A percentile compares a stretch with the other conserved stretches of the same genome.
Conservation (phyloP, 2,797 vertebrate species). For the Chromobotia macracanthus region DNA sequence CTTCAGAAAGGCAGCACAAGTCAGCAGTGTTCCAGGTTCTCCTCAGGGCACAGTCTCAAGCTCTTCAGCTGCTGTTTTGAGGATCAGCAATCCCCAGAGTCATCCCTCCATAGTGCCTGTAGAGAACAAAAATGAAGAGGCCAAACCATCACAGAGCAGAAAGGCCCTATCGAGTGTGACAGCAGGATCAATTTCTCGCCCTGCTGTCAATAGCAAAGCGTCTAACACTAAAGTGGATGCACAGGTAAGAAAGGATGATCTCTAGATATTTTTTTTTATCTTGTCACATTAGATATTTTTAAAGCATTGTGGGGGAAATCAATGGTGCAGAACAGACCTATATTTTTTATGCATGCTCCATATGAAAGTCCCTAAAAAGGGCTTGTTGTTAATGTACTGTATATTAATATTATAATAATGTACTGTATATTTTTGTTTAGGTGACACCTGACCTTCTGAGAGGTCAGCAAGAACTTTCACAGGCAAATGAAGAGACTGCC, state of each 20-base stretch:
- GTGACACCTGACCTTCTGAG: conserved; percentile 93
- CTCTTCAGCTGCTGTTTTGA: conserved; percentile 59
- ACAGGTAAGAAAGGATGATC: conserved; percentile 66
- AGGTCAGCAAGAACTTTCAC: conserved; percentile 92
- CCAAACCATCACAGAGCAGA: conserved; percentile 51
- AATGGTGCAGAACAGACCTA: no score
- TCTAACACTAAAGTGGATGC: conserved; percentile 64
- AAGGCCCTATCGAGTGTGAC: conserved; percentile 62
- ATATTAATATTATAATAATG: no score
- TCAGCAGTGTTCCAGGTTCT: conserved; percentile 71
- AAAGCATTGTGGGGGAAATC: no score
- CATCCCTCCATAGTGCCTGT: conserved; percentile 61
- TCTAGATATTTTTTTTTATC: background rate
- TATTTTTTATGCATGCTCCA: no score
- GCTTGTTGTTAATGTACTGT: background rate
- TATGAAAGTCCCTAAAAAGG: background rate
- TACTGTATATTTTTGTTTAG: conserved; percentile 66
- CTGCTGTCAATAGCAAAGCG: conserved; percentile 57
- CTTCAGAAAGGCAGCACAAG: conserved; percentile 56
- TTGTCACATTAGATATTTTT: background rate
- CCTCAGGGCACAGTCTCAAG: conserved; percentile 70
- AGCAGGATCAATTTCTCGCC: conserved; percentile 35
- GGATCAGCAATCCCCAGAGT: conserved; percentile 64
- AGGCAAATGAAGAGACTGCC: conserved; percentile 95
- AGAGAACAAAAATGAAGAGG: conserved; percentile 59